Percentiles rank a stretch among this genome's conserved stretches.
phyloP scores from a whole-genome alignment of 2,888 invertebrate species.

The Orchesella flavescens region DNA sequence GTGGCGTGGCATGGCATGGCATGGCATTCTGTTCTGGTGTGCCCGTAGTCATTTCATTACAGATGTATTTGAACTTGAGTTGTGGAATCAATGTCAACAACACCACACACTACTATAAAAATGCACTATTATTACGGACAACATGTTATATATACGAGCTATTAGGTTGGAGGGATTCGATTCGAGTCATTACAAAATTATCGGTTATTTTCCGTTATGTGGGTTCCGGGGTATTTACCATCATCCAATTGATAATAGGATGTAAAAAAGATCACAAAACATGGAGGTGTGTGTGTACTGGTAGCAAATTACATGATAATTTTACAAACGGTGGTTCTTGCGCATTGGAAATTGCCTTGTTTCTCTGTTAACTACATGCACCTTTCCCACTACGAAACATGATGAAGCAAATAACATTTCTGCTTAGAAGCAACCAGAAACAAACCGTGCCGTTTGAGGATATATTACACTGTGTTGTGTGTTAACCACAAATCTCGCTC shows the following conservation, averaged over 20 bases:
- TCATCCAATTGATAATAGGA: no score
- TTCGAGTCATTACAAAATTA: background rate
- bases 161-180: no score
- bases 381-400: no score
- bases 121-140: background rate
- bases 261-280: no score
- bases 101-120: background rate
- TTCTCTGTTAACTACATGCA: background rate
- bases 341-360: slow-evolving; percentile 17
- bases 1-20: no score
- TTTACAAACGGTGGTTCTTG: background rate
- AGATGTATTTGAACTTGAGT: background rate
- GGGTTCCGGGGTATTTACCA: slow-evolving; percentile 21
- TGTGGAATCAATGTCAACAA: slow-evolving; percentile 4
- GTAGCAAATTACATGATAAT: background rate
- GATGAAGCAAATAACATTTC: no score
- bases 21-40: no score
- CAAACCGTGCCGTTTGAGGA: no score
- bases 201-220: slow-evolving; percentile 13
- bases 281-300: no score
- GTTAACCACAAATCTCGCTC: background rate
- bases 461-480: no score
- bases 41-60: no score
- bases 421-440: no score
- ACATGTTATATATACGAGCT: background rate